Conservation (phyloP, 2,113 vertebrate genomes). For the Gymnarchus niloticus region DNA sequence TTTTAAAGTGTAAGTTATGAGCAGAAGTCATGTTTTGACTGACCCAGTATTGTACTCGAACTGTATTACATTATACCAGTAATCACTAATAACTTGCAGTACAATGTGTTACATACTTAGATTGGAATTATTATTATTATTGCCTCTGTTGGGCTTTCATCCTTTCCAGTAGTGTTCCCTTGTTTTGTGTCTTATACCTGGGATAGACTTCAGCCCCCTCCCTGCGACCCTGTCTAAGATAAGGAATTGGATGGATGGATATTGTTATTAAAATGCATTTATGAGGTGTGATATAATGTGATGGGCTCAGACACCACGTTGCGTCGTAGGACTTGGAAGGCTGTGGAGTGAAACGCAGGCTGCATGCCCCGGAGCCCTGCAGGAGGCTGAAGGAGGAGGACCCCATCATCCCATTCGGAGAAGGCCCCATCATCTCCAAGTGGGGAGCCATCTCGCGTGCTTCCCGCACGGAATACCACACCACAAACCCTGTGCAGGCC, state of each 20-base stretch:
- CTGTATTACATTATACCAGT: no score
- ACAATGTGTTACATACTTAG: no score
- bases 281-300: background rate
- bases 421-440: slow-evolving; percentile 94
- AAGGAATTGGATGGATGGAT: background rate
- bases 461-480: slow-evolving; percentile 87
- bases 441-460: slow-evolving; percentile 95
- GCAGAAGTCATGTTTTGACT: no score
- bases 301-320: no score
- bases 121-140: background rate
- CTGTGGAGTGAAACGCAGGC: slow-evolving; percentile 73
- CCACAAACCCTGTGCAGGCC: slow-evolving; percentile 87
- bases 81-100: no score
- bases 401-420: slow-evolving; percentile 92
- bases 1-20: no score
- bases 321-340: slow-evolving; percentile 70
- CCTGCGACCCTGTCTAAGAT: background rate
- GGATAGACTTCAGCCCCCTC: background rate
- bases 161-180: no score
- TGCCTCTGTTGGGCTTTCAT: background rate
- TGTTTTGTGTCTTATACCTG: background rate
- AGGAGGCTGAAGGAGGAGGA: slow-evolving; percentile 86
- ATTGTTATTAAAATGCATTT: background rate
- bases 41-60: no score
- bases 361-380: slow-evolving; percentile 80